phyloP scores from a whole-genome alignment of 2,797 vertebrate genomes.

The Neostethus bicornis region DNA sequence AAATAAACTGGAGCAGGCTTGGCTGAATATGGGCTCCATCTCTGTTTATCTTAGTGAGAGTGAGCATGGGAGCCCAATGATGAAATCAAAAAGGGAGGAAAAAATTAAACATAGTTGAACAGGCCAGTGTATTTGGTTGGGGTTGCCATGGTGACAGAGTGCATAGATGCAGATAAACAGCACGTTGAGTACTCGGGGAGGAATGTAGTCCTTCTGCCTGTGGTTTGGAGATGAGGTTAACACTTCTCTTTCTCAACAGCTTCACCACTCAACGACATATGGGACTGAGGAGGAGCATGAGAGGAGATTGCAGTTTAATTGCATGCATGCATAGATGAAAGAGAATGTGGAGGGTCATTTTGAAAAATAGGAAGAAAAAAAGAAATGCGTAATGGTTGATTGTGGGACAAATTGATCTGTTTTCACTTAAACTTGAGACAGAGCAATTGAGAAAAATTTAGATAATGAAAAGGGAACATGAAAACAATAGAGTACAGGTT shows the following conservation, averaged over 20 bases:
- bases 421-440: constrained; percentile 80
- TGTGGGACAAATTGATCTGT: constrained; percentile 47
- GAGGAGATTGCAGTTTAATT: constrained; percentile 73
- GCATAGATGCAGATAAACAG: constrained; percentile 79
- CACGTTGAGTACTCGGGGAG: constrained; percentile 73
- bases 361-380: constrained; percentile 36
- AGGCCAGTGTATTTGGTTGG: constrained; percentile 74
- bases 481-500: constrained; percentile 38
- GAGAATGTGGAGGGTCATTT: constrained; percentile 53
- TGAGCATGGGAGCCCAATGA: constrained; percentile 77
- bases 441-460: constrained; percentile 19
- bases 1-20: constrained; percentile 76
- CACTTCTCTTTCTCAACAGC: constrained; percentile 79
- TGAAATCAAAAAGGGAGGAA: constrained; percentile 74
- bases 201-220: constrained; percentile 79
- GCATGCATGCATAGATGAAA: constrained; percentile 66
- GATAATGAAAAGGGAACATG: constrained; percentile 24
- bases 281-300: constrained; percentile 50
- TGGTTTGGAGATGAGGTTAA: constrained; percentile 80
- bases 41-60: constrained; percentile 78
- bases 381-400: constrained; percentile 32
- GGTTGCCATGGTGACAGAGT: constrained; percentile 76
- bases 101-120: constrained; percentile 77
- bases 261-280: constrained; percentile 72
- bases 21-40: constrained; percentile 67